Evolutionary conservation across 2,113 vertebrate genomes (phyloP).

Genomic region (Ptyas mucosa): DNA sequence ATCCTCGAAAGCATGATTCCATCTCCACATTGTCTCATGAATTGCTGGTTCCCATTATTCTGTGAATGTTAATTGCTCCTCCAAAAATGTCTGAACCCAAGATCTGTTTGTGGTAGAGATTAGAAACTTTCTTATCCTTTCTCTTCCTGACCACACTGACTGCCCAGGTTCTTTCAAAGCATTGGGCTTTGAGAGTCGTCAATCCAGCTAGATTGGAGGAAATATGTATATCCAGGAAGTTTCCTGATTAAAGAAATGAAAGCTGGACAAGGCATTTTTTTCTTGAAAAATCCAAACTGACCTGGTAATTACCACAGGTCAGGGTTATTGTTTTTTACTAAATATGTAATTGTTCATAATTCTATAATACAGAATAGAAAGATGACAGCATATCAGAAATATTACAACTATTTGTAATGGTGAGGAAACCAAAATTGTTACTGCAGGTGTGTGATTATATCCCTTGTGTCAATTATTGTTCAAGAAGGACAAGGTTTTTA

Average conservation of each 20-base stretch:
- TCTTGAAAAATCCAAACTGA: background rate
- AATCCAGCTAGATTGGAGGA: background rate
- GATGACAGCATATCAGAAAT: background rate
- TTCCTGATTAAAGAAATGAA: background rate
- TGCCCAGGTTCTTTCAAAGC: background rate
- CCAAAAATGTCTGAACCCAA: background rate
- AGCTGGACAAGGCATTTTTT: background rate
- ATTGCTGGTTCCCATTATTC: background rate
- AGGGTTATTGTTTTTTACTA: background rate
- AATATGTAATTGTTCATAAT: background rate
- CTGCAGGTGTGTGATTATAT: background rate
- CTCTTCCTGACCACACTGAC: background rate
- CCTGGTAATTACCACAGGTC: background rate
- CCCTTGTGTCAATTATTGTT: background rate
- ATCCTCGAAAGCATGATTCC: background rate
- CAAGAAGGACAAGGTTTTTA: background rate
- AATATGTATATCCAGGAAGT: background rate
- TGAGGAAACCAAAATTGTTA: background rate
- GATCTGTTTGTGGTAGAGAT: background rate
- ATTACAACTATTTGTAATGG: background rate
- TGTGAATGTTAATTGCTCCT: background rate
- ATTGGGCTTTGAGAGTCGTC: background rate
- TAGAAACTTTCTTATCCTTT: background rate
- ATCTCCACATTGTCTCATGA: background rate
- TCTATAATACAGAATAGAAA: background rate